Evolutionary conservation across 2,888 invertebrate species (phyloP), one percentile per base, ranked within the genome.

Genomic region (Sinohyriopsis cumingii): DNA sequence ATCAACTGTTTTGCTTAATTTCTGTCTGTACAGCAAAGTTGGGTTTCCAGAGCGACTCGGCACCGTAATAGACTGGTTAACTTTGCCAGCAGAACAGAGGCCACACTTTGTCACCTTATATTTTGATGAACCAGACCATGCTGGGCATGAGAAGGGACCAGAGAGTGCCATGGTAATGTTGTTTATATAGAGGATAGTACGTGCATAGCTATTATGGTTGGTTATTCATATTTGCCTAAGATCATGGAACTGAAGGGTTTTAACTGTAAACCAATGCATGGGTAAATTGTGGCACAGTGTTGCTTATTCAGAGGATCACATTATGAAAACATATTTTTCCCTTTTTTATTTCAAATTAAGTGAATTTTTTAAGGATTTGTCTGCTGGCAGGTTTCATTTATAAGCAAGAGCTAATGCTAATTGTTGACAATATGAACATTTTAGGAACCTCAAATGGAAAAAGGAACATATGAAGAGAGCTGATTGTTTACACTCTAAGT

Each of bases 81-180:
- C 81, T 7, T 65, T 84, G 19, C 86, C 87, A 5, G 72, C 75
- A 12, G 82, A 78, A 1, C 68, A 80, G 22, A 68, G 81, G 59
- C 86, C 87, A 15, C 81, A 84, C 65, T 81, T 87, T 65, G 72
- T 86, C 59, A 83, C 84, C 1, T 70, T 87, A 24, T 88, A 88
- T 75, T 86, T 88, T 67, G 78, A 88, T 55, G 80, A 89, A 69
- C 89, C 89, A 1, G 89, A 89, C 68, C 73, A 72, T 33, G 84
- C 85, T 4, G 88, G 87, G 7, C 88, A 88, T 65, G 60, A 67
- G 5, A 68, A 76, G 28, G 88, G 87, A 25, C 86, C 86, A 15
- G 80, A 76, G 55, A 79, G 82, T 65, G 82, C 78, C 25, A 70
- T 76, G 77, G 88, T 88, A 63, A 68, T 45, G 45, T 15, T 45